These are phyloP conservation scores for Pollenia labialis DNA, from an alignment of 2,888 invertebrate species.

Conservation along the genomic window DNA sequence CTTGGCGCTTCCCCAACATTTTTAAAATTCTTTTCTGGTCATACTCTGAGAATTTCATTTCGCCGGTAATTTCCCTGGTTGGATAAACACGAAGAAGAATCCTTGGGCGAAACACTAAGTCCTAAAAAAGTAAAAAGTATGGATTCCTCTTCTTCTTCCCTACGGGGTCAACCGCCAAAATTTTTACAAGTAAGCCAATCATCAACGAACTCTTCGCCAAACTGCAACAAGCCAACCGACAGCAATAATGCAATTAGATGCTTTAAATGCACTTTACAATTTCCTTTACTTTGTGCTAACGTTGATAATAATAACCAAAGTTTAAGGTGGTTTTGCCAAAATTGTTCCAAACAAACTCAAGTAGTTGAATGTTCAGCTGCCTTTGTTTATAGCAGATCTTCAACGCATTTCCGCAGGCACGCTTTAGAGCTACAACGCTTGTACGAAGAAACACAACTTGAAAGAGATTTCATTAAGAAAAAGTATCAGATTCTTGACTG, in stretches of 20 bases:
- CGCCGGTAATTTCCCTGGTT: not conserved
- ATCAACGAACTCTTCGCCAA: not conserved
- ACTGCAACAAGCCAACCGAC: slow-evolving; percentile 22
- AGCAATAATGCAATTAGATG: slow-evolving; percentile 7
- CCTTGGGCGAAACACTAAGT: slow-evolving; percentile 33
- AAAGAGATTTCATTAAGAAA: too few relatives aligned
- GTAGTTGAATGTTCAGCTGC: not conserved
- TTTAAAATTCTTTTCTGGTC: slow-evolving; percentile 20
- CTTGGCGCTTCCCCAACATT: slow-evolving; percentile 3
- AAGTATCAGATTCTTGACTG: too few relatives aligned
- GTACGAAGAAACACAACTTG: slow-evolving; percentile 40
- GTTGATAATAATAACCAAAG: not conserved
- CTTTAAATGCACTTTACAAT: slow-evolving; percentile 14
- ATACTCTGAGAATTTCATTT: not conserved
- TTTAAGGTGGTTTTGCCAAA: slow-evolving; percentile 4
- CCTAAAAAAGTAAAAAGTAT: slow-evolving; percentile 17
- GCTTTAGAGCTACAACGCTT: slow-evolving; percentile 24
- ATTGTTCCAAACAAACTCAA: not conserved
- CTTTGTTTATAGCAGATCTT: slow-evolving; percentile 25
- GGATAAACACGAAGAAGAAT: not conserved
- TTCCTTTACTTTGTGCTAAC: slow-evolving; percentile 24
- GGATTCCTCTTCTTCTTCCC: slow-evolving; percentile 38
- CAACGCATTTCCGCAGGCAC: not conserved
- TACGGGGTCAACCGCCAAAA: slow-evolving; percentile 46
- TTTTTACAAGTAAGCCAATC: not conserved